phyloP scores from a whole-genome alignment of 2,797 vertebrate genomes.

The Anabas testudineus region DNA sequence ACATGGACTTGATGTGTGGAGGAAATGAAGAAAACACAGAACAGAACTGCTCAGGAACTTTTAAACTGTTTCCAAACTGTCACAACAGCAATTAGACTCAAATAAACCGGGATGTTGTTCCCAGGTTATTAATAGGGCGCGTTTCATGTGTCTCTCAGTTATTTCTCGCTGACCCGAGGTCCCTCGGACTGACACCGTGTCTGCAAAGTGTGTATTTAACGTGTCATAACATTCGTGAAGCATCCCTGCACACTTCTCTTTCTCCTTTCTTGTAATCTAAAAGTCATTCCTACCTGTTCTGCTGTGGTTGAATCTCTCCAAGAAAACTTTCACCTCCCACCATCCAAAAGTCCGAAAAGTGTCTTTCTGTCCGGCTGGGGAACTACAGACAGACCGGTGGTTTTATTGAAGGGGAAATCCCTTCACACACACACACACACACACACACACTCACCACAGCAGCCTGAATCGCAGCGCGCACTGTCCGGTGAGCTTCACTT shows the following conservation, averaged over 20 bases:
- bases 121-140: background rate
- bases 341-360: constrained; percentile 43
- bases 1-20: constrained; percentile 7
- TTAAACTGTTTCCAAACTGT: too few species aligned
- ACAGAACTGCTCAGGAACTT: too few species aligned
- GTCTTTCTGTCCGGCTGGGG: constrained; percentile 36
- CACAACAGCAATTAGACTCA: background rate
- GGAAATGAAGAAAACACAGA: too few species aligned
- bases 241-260: background rate
- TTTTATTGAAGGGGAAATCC: constrained; percentile 4
- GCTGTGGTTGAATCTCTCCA: constrained; percentile 21
- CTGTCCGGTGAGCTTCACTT: too few species aligned
- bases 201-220: background rate
- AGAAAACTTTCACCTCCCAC: constrained; percentile 43
- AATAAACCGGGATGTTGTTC: background rate
- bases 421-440: background rate
- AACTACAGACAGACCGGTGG: constrained; percentile 23
- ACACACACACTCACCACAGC: too few species aligned
- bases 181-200: background rate
- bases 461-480: background rate
- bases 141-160: too few species aligned
- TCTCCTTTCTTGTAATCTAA: too few species aligned
- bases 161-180: too few species aligned
- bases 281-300: constrained; percentile 48
- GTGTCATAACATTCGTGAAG: background rate